Evolutionary conservation across 2,888 invertebrate species (phyloP), one percentile per base, ranked within the genome.

Genomic region (Caenorhabditis becei): DNA sequence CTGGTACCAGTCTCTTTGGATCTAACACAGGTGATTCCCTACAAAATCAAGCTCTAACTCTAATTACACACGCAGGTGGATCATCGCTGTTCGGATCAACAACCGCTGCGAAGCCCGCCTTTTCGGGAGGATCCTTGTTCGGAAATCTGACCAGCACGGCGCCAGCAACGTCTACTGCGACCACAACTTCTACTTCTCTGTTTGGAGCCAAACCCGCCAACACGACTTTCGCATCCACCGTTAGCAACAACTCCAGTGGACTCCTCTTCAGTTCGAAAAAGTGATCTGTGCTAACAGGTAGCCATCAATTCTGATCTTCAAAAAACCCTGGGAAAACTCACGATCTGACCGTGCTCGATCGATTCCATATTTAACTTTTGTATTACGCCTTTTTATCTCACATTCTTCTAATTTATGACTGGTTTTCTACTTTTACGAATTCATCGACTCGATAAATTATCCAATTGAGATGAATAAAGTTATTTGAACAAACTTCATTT

Each of bases 211-310:
- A 77, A 51, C 59, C 83, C n/a, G n/a, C n/a, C 1, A 35, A 58
- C 16, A 69, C 83, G 4, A 72, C 79, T 10, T 83, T 83, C 37
- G 79, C 80, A n/a, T 82, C 86, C 1, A 83, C 82, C 1, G 70
- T 84, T 23, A 67, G 66, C 35, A 84, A 82, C 47, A 81, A 75
- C 47, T 81, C 85, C 2, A 80, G 83, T 59, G 86, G 86, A 44
- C 53, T 83, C 10, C 77, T 86, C 16, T 86, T 86, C 65, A 84
- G 77, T 24, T 70, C 72, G 37, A 84, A 83, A 16, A 84, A 84
- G 16, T 83, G 54, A 80, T n/a, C n/a, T n/a, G 47, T 18, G 18
- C n/a, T 10, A 10, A 47, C 2, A 18, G 26, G 28, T 2, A 41
- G 11, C 14, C 11, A 11, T 41, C 2, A 41, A 41, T 51, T 24